Evolutionary conservation across 2,888 invertebrate species (phyloP), one percentile per base, ranked within the genome.

Genomic region (Glyphotaelius pellucidus): DNA sequence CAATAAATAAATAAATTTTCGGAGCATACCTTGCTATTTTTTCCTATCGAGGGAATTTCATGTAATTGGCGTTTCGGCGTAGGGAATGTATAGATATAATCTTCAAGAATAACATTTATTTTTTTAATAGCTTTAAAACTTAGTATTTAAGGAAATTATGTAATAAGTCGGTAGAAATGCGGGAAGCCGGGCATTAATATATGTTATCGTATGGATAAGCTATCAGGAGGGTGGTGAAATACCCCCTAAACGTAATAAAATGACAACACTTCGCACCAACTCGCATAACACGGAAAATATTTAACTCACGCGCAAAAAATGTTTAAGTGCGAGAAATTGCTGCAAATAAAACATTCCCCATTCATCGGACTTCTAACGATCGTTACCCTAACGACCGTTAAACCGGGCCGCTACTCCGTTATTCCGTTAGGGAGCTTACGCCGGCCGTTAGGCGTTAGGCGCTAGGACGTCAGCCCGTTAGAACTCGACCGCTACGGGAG

Each of bases 311-410:
- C 67, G n/a, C 67, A 67, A 67, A 67, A 67, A 67, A n/a, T 67
- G 67, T 67, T 67, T 67, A 67, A 67, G 67, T 67, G 67, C 47
- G 35, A 30, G 35, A 86, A 90, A 91, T 91, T 91, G 91, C 92
- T 88, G 35, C 92, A 90, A 92, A 92, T 92, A 92, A 92, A 92
- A 92, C 92, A 92, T 92, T 90, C 87, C 38, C 86, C 86, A 30
- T 67, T 67, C 67, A 35, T 35, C 42, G 42, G 90, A n/a, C n/a
- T 25, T 30, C 90, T 92, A 92, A 92, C 92, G 92, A 92, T 92
- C 92, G 92, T 92, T 92, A 92, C 88, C 25, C 87, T 92, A 92
- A 92, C 90, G 92, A 92, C 86, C 67, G 67, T 52, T 52, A 52
- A 19, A 67, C 84, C 84, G 89, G 52, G 42, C 92, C 89, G 92